Conservation (phyloP, 2,797 vertebrate species). For the Gallinago solitaria region DNA sequence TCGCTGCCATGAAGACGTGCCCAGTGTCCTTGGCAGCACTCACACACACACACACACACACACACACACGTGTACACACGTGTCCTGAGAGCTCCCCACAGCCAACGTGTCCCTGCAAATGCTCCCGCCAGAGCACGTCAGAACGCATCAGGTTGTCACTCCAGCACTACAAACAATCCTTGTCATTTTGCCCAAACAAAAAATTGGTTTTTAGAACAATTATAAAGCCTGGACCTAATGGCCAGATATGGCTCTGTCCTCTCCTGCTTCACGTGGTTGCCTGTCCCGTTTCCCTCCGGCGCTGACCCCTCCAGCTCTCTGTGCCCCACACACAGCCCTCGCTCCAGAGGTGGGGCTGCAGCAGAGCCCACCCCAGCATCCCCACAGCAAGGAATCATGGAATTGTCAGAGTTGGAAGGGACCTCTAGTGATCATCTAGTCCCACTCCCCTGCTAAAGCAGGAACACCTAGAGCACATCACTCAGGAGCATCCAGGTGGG, state of each 20-base stretch:
- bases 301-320: neutral
- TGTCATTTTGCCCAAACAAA: neutral
- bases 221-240: neutral
- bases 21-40: neutral
- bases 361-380: rapidly evolving
- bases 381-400: rapidly evolving
- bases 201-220: neutral
- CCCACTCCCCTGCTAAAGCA: no score
- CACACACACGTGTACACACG: rapidly evolving
- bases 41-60: no score
- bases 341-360: neutral
- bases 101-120: rapidly evolving
- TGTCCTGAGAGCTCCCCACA: neutral
- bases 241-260: neutral
- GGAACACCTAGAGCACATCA: no score
- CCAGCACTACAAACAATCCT: neutral
- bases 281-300: neutral
- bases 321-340: rapidly evolving
- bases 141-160: neutral
- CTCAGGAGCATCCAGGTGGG: no score
- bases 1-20: rapidly evolving
- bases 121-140: neutral
- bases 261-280: neutral
- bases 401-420: no score
- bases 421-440: no score